Percentiles rank a stretch among this genome's conserved stretches.
These are phyloP conservation scores for Marcusenius ussheri DNA, from an alignment of 2,113 vertebrate genomes.

Conservation along the genomic window DNA sequence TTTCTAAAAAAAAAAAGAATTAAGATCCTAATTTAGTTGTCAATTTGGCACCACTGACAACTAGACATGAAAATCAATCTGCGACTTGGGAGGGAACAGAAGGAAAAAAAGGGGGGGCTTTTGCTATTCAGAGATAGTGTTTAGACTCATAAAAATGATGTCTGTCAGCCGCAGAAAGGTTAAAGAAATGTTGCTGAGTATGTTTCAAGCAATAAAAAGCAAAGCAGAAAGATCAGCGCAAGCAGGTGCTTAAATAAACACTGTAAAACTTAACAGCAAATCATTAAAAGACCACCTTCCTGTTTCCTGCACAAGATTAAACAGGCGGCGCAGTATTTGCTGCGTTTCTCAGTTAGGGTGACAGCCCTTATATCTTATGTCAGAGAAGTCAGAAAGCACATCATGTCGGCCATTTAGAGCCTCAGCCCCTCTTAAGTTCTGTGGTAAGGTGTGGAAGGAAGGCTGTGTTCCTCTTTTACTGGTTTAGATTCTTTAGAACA, in stretches of 20 bases:
- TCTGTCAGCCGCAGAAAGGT: conserved; percentile 21
- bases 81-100: conserved; percentile 23
- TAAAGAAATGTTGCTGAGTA: neutral
- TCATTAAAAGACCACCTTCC: neutral
- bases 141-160: conserved; percentile 10
- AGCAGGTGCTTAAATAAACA: neutral
- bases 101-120: neutral
- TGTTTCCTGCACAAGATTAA: neutral
- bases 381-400: neutral
- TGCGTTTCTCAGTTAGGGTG: neutral
- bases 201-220: neutral
- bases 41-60: conserved; percentile 20
- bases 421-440: neutral
- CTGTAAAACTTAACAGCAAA: conserved; percentile 2
- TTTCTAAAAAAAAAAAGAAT: neutral
- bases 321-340: neutral
- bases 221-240: neutral
- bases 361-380: neutral
- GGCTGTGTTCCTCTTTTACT: neutral
- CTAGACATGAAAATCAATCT: conserved; percentile 26
- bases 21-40: conserved; percentile 18
- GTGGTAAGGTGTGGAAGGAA: neutral
- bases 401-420: neutral
- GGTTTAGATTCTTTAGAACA: neutral
- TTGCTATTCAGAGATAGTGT: conserved; percentile 15